Evolutionary conservation across 37 sponge, comb jelly and placozoan genomes (phyloP).

Genomic region (Cliona cf. orientalis): DNA sequence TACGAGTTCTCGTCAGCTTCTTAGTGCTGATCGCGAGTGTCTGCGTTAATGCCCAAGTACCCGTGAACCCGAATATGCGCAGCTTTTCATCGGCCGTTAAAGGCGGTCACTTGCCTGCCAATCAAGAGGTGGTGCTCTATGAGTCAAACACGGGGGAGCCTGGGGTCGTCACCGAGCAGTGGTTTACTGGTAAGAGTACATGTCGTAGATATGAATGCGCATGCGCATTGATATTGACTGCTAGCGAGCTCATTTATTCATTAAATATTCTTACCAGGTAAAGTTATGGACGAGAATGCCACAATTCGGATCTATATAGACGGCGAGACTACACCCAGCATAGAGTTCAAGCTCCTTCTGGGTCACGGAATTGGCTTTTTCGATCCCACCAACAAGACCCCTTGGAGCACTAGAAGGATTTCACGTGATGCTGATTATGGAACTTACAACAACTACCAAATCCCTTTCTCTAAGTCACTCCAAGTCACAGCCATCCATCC

Average conservation of each 20-base stretch:
- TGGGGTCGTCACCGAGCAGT: slow-evolving; percentile 85
- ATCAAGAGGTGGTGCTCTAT: slow-evolving; percentile 68
- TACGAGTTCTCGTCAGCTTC: too few relatives aligned
- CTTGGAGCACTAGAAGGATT: slow-evolving; percentile 70
- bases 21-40: too few relatives aligned
- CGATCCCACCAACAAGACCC: slow-evolving; percentile 21
- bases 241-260: background rate
- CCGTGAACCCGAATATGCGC: slow-evolving; percentile 46
- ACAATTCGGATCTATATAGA: slow-evolving; percentile 81
- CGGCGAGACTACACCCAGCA: slow-evolving; percentile 59
- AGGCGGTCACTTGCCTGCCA: slow-evolving; percentile 39
- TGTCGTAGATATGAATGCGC: background rate
- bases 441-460: slow-evolving; percentile 60
- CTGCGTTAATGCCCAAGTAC: slow-evolving; percentile 46
- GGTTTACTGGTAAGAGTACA: slow-evolving; percentile 55
- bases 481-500: slow-evolving; percentile 69
- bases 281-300: slow-evolving; percentile 59
- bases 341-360: slow-evolving; percentile 70
- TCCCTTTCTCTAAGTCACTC: slow-evolving; percentile 71
- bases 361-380: slow-evolving; percentile 73
- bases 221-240: background rate
- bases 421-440: slow-evolving; percentile 47
- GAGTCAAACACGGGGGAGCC: slow-evolving; percentile 42
- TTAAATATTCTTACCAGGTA: too few relatives aligned
- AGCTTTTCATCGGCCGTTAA: slow-evolving; percentile 82